phyloP scores from a whole-genome alignment of 2,888 invertebrate genomes.

The Pammene aurita region DNA sequence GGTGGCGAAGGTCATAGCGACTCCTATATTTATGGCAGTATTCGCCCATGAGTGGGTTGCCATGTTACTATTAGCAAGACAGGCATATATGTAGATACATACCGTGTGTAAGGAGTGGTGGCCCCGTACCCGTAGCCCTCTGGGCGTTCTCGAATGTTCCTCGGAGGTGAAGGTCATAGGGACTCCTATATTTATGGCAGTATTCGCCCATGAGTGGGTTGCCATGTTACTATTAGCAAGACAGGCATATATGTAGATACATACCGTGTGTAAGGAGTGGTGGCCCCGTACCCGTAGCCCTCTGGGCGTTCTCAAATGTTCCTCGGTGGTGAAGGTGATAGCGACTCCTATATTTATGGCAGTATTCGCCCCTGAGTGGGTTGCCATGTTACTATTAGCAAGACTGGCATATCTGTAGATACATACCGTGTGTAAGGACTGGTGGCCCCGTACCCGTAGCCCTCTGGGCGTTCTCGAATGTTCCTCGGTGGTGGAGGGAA shows the following conservation, averaged over 20 bases:
- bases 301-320: slow-evolving; percentile 52
- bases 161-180: slow-evolving; percentile 85
- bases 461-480: slow-evolving; percentile 41
- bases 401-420: no score
- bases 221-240: no score
- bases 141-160: slow-evolving; percentile 54
- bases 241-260: no score
- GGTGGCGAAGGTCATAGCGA: slow-evolving; percentile 86
- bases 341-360: slow-evolving; percentile 82
- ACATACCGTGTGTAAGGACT: slow-evolving; percentile 22
- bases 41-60: no score
- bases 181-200: no score
- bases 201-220: no score
- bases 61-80: no score
- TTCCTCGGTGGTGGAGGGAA: slow-evolving; percentile 85
- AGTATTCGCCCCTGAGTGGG: no score
- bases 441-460: slow-evolving; percentile 47
- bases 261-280: slow-evolving; percentile 7
- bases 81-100: no score
- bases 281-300: slow-evolving; percentile 47
- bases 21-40: slow-evolving; percentile 77
- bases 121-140: slow-evolving; percentile 49
- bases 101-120: slow-evolving; percentile 9
- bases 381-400: no score
- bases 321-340: slow-evolving; percentile 84